phyloP scores from a whole-genome alignment of 2,113 vertebrate species.

The Rhizomys pruinosus region DNA sequence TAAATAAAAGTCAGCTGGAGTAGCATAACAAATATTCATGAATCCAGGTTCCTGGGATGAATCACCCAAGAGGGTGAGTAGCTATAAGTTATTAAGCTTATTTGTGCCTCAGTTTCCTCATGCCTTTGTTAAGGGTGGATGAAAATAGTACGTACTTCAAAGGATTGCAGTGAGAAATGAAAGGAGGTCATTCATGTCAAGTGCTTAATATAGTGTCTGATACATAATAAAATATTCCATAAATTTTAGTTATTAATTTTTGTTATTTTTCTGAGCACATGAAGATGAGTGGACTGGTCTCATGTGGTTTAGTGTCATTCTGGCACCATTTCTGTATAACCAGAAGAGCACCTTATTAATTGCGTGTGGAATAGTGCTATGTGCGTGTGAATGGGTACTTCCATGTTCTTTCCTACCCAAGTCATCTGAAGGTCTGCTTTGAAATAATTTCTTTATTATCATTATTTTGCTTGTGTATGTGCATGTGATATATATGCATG shows the following conservation, averaged over 20 bases:
- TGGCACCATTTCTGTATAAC: not conserved
- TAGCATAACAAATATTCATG: not conserved
- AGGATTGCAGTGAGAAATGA: conserved; percentile 15
- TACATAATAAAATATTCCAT: not conserved
- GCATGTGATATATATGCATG: not conserved
- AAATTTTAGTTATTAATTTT: conserved; percentile 42
- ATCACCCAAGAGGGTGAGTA: not conserved
- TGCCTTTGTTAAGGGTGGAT: conserved; percentile 23
- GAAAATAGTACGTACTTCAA: not conserved
- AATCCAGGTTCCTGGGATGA: conserved; percentile 23
- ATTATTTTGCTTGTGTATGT: not conserved
- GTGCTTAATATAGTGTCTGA: conserved; percentile 13
- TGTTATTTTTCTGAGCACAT: conserved; percentile 36
- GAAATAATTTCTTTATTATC: not conserved
- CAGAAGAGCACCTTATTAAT: not conserved
- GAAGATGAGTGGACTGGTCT: conserved; percentile 28
- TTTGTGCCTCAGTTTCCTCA: conserved; percentile 55
- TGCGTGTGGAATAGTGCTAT: not conserved
- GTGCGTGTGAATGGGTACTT: not conserved
- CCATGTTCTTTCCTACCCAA: not conserved
- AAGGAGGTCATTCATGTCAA: conserved; percentile 8
- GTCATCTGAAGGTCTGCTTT: not conserved
- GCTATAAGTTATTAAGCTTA: conserved; percentile 35
- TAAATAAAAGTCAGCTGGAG: not conserved
- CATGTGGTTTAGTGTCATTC: not conserved